Evolutionary conservation across 2,113 vertebrate genomes (phyloP).

Genomic region (Sigmodon hispidus): DNA sequence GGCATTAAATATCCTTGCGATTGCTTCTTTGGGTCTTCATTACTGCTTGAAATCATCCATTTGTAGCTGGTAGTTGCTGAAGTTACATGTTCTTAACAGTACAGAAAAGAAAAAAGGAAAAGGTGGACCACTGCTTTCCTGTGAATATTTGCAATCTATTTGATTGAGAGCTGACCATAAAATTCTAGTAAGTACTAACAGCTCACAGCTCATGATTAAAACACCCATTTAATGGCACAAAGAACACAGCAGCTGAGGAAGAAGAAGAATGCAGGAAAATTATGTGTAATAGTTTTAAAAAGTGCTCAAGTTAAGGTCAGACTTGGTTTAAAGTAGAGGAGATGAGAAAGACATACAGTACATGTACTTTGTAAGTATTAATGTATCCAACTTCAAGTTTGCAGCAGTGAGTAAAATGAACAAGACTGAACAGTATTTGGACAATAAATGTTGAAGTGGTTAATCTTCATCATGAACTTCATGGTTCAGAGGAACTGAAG

Average conservation of each 20-base stretch:
- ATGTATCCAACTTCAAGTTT: not conserved
- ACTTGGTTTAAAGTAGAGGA: not conserved
- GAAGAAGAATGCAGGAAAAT: not conserved
- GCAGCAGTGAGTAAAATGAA: not conserved
- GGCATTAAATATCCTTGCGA: conserved; percentile 17
- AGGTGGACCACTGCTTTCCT: not conserved
- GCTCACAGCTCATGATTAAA: not conserved
- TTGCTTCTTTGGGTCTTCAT: conserved; percentile 3
- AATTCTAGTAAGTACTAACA: conserved; percentile 8
- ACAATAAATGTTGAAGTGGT: not conserved
- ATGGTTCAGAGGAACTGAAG: not conserved
- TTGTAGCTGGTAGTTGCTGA: conserved; percentile 9
- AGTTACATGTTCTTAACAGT: not conserved
- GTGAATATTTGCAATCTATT: conserved; percentile 2
- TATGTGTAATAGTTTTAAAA: not conserved
- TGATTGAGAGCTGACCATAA: not conserved
- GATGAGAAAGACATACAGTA: not conserved
- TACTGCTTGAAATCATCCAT: conserved; percentile 17
- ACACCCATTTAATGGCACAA: not conserved
- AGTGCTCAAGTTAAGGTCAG: not conserved
- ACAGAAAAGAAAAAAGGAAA: not conserved
- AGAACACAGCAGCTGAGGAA: not conserved
- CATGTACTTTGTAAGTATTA: not conserved
- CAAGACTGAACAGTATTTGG: not conserved
- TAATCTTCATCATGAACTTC: not conserved